A percentile compares a stretch with the other conserved stretches of the same genome.
These are phyloP conservation scores for Drosophila sp. DNA, from an alignment of 1,140 invertebrate species.

Conservation along the genomic window DNA sequence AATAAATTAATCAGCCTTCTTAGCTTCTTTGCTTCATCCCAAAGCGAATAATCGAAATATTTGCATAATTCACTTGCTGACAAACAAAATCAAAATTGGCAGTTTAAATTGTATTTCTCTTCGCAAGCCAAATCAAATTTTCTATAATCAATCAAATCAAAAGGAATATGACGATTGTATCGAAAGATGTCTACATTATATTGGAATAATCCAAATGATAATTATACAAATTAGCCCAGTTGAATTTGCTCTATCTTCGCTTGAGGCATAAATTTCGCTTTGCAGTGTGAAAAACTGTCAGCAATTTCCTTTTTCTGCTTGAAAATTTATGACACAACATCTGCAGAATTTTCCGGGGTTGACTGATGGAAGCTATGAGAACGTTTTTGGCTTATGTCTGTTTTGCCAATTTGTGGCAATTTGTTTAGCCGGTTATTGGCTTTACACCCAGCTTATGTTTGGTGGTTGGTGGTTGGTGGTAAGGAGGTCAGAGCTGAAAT, in stretches of 20 bases:
- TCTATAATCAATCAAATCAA: conserved; percentile 7
- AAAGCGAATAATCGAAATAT: not conserved
- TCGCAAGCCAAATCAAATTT: not conserved
- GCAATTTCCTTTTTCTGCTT: not conserved
- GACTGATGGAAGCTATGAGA: conserved; percentile 21
- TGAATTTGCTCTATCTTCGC: not conserved
- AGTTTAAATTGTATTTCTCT: conserved; percentile 9
- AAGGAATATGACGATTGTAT: not conserved
- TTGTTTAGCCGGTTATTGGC: conserved; percentile 37
- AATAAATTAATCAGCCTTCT: not conserved
- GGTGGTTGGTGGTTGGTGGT: not conserved
- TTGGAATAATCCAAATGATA: not conserved
- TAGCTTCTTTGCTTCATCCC: not conserved
- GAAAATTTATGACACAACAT: conserved; percentile 30
- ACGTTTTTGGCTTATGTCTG: conserved; percentile 24
- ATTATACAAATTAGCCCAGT: conserved; percentile 1
- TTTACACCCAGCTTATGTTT: conserved; percentile 9
- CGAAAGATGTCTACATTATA: not conserved
- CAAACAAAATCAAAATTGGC: not conserved
- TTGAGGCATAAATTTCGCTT: not conserved
- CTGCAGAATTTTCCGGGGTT: conserved; percentile 10
- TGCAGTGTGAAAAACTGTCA: not conserved
- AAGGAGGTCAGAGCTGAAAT: conserved; percentile 21
- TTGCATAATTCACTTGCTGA: conserved; percentile 7
- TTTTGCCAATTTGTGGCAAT: conserved; percentile 35